Evolutionary conservation across 2,797 vertebrate species (phyloP).

Genomic region (Platalea minor): DNA sequence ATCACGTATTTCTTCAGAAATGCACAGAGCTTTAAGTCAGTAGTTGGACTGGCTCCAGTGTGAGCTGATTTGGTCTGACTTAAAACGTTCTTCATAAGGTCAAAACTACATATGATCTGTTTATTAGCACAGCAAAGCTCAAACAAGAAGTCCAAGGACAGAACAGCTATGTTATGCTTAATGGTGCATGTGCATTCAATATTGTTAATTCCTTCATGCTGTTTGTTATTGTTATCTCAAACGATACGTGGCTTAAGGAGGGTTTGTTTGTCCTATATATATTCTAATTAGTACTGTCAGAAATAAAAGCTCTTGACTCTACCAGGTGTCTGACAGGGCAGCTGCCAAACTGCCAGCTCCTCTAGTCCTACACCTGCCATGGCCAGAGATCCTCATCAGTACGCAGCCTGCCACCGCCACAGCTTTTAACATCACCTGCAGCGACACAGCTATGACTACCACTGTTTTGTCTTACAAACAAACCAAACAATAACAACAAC

Average conservation of each 20-base stretch:
- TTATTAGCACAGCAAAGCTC: background rate
- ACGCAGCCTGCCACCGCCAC: background rate
- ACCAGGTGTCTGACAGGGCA: background rate
- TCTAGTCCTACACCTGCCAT: background rate
- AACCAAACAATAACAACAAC: background rate
- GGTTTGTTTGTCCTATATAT: background rate
- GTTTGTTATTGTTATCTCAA: background rate
- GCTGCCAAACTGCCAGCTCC: too few species aligned
- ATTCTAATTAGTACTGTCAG: background rate
- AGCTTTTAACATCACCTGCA: background rate
- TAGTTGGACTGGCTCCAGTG: background rate
- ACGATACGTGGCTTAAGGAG: background rate
- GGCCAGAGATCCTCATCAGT: background rate
- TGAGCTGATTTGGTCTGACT: background rate
- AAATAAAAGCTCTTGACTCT: background rate
- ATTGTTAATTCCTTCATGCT: accelerated
- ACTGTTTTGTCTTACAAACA: background rate
- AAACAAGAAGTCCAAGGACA: background rate
- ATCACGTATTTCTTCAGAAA: background rate
- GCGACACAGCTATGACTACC: too few species aligned
- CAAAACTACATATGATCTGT: background rate
- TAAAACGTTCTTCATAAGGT: background rate
- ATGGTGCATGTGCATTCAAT: accelerated
- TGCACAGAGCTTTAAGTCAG: background rate
- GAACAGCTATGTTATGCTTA: background rate